A percentile compares a stretch with the other conserved stretches of the same genome.
Conservation (phyloP, 2,888 invertebrate genomes). For the Cryptocephalus primarius region DNA sequence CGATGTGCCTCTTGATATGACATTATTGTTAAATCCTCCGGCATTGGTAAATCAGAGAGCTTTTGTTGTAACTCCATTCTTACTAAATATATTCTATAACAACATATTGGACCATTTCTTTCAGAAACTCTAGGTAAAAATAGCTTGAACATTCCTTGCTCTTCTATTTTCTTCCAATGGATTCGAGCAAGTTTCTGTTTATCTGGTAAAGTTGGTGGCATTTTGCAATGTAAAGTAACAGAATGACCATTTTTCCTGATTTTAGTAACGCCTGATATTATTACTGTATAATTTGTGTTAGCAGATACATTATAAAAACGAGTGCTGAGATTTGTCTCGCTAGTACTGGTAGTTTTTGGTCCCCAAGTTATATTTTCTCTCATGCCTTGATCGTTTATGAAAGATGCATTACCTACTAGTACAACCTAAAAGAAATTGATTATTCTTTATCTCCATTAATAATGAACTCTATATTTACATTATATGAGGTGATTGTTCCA, state of each 20-base stretch:
- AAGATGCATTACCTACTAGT: constrained; percentile 45
- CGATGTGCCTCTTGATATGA: constrained; percentile 65
- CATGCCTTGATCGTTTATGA: constrained; percentile 42
- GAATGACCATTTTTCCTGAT: constrained; percentile 62
- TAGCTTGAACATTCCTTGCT: constrained; percentile 61
- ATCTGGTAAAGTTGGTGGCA: constrained; percentile 62
- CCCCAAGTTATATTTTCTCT: constrained; percentile 45
- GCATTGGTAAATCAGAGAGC: constrained; percentile 54
- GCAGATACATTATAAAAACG: constrained; percentile 62
- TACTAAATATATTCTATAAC: constrained; percentile 72
- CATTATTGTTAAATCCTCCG: constrained; percentile 57
- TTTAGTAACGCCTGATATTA: constrained; percentile 66
- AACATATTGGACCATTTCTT: constrained; percentile 79
- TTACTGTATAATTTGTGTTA: constrained; percentile 75
- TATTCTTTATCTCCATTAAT: neutral
- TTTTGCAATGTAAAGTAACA: constrained; percentile 52
- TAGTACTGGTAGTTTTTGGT: constrained; percentile 48
- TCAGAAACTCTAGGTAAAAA: constrained; percentile 68
- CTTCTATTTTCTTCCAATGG: constrained; percentile 51
- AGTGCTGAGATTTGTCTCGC: constrained; percentile 39
- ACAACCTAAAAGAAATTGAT: constrained; percentile 27
- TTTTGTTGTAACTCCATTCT: constrained; percentile 52
- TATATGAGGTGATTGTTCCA: constrained; percentile 69
- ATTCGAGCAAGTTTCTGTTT: constrained; percentile 47
- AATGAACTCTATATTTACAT: constrained; percentile 35